Percentiles rank a stretch among this genome's conserved stretches.
Evolutionary conservation across 2,113 vertebrate genomes (phyloP).

Genomic region (Chiloscyllium plagiosum): DNA sequence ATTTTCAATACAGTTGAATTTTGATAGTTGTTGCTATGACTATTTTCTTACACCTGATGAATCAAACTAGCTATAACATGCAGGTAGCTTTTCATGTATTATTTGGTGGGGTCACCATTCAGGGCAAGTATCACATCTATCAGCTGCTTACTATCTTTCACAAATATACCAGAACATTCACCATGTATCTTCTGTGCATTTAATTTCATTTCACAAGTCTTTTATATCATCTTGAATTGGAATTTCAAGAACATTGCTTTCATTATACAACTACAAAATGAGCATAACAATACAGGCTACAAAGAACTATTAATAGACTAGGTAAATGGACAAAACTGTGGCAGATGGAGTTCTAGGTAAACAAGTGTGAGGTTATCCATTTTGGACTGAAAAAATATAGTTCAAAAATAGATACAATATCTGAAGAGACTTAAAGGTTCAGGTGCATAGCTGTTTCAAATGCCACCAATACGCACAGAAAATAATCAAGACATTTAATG

Average conservation of each 20-base stretch:
- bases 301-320: too few species aligned
- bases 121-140: not conserved
- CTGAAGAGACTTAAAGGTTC: too few species aligned
- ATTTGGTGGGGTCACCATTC: not conserved
- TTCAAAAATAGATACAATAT: too few species aligned
- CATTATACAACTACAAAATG: not conserved
- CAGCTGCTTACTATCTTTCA: not conserved
- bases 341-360: too few species aligned
- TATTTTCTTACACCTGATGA: not conserved
- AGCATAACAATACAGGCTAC: not conserved
- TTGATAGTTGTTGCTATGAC: not conserved
- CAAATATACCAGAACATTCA: not conserved
- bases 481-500: too few species aligned
- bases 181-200: not conserved
- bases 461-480: too few species aligned
- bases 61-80: not conserved
- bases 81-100: not conserved
- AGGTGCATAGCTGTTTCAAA: too few species aligned
- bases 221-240: constrained; percentile 9
- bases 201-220: not conserved
- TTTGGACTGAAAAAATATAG: too few species aligned
- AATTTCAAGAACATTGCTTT: not conserved
- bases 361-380: too few species aligned
- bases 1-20: not conserved
- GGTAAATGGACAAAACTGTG: too few species aligned